Evolutionary conservation across 2,113 vertebrate species (phyloP).

Genomic region (Rhynchomys soricoides): DNA sequence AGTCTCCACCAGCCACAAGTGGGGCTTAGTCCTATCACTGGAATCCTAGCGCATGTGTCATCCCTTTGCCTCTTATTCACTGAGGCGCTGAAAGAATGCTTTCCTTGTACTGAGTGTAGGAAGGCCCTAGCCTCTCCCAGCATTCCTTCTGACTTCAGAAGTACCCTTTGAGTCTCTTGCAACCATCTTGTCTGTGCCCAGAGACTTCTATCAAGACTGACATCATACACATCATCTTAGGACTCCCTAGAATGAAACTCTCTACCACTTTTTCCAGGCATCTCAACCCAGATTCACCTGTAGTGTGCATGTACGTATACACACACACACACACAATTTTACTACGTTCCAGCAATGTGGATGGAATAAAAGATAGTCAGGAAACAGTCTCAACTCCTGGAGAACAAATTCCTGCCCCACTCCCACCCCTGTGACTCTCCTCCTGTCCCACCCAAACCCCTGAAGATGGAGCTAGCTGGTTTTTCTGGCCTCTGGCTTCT

Average conservation of each 20-base stretch:
- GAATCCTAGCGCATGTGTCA: neutral
- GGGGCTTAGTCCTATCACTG: neutral
- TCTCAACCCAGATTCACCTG: slow-evolving; percentile 12
- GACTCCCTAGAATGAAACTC: neutral
- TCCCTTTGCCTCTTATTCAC: slow-evolving; percentile 47
- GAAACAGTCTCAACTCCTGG: slow-evolving; percentile 54
- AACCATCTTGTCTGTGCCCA: neutral
- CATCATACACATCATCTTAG: neutral
- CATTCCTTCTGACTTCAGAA: neutral
- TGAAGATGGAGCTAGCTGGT: slow-evolving; percentile 47
- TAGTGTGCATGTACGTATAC: neutral
- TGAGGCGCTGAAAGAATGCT: neutral
- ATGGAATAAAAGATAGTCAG: slow-evolving; percentile 54
- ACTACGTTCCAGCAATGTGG: slow-evolving; percentile 1
- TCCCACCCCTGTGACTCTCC: neutral
- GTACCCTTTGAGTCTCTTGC: neutral
- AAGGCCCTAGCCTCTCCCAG: neutral
- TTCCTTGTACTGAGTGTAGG: neutral
- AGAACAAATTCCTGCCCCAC: slow-evolving; percentile 61
- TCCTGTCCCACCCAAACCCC: neutral
- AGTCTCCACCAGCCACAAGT: slow-evolving; percentile 51
- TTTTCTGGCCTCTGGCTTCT: slow-evolving; percentile 56
- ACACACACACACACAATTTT: neutral
- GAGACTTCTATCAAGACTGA: neutral
- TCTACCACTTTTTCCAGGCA: neutral